phyloP scores from a whole-genome alignment of 1,140 invertebrate species.

The Drosophila navojoa region DNA sequence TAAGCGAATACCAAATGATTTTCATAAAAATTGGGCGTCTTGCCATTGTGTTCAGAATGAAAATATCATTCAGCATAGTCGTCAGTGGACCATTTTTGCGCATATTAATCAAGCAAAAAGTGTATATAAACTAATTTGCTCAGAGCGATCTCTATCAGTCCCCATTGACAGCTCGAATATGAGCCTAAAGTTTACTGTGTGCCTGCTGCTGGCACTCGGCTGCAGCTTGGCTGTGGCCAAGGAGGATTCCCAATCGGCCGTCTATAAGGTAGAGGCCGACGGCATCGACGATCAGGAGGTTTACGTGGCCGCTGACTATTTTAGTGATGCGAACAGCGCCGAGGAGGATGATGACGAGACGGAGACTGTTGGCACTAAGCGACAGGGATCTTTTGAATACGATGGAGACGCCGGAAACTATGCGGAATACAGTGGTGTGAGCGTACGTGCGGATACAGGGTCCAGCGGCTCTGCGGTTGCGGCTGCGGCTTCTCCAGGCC shows the following conservation, averaged over 20 bases:
- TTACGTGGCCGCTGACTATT: not conserved
- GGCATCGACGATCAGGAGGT: slow-evolving; percentile 5
- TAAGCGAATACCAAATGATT: not conserved
- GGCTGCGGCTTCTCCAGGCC: not conserved
- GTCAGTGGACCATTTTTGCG: not conserved
- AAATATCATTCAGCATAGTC: not conserved
- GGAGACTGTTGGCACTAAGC: not conserved
- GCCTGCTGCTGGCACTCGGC: slow-evolving; percentile 15
- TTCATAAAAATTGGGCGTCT: slow-evolving; percentile 6
- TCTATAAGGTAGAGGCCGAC: not conserved
- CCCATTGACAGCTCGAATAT: slow-evolving; percentile 6
- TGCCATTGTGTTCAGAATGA: slow-evolving; percentile 2
- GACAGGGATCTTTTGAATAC: not conserved
- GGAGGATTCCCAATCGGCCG: not conserved
- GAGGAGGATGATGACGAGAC: not conserved
- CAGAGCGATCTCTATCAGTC: slow-evolving; percentile 5
- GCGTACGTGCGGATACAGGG: too few relatives aligned
- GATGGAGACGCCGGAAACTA: not conserved
- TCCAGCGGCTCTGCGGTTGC: too few relatives aligned
- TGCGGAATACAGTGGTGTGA: too few relatives aligned
- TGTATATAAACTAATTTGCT: slow-evolving; percentile 14
- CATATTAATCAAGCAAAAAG: not conserved
- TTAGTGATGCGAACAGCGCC: not conserved
- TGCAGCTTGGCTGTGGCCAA: slow-evolving; percentile 12
- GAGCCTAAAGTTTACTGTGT: slow-evolving; percentile 11